Evolutionary conservation across 2,888 invertebrate species (phyloP).

Genomic region (Listrodromus nycthemerus): DNA sequence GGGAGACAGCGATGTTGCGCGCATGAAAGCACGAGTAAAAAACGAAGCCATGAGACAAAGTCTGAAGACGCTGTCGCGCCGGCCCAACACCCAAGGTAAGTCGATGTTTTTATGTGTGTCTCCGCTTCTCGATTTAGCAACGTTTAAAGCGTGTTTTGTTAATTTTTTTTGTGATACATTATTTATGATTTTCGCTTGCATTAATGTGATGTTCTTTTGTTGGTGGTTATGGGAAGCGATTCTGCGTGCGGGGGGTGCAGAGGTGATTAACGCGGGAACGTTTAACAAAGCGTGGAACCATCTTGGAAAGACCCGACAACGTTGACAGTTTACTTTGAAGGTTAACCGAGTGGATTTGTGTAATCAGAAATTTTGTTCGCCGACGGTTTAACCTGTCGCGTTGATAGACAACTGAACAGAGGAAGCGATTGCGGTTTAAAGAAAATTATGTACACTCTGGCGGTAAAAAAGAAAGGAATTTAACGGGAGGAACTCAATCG

Average conservation of each 20-base stretch:
- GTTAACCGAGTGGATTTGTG: too few relatives aligned
- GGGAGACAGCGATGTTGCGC: neutral
- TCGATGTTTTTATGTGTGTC: neutral
- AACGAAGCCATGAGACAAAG: slow-evolving; percentile 80
- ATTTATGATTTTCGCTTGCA: neutral
- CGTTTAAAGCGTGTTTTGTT: neutral
- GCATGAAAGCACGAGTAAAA: slow-evolving; percentile 16
- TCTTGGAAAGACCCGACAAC: too few relatives aligned
- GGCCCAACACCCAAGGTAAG: slow-evolving; percentile 83
- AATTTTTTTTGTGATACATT: neutral
- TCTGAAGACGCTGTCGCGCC: slow-evolving; percentile 77
- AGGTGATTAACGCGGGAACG: too few relatives aligned
- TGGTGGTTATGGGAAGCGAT: neutral
- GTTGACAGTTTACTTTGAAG: too few relatives aligned
- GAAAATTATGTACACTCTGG: too few relatives aligned
- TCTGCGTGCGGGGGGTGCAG: neutral
- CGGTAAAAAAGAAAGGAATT: too few relatives aligned
- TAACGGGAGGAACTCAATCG: too few relatives aligned
- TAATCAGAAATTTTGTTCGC: too few relatives aligned
- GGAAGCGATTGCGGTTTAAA: too few relatives aligned
- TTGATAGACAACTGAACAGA: too few relatives aligned
- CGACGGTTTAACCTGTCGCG: too few relatives aligned
- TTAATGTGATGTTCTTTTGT: neutral
- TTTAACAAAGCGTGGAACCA: too few relatives aligned
- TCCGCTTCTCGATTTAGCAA: neutral